Evolutionary conservation across 2,888 invertebrate genomes (phyloP), one percentile per base, ranked within the genome.

Genomic region (Blastobasis lacticolella): DNA sequence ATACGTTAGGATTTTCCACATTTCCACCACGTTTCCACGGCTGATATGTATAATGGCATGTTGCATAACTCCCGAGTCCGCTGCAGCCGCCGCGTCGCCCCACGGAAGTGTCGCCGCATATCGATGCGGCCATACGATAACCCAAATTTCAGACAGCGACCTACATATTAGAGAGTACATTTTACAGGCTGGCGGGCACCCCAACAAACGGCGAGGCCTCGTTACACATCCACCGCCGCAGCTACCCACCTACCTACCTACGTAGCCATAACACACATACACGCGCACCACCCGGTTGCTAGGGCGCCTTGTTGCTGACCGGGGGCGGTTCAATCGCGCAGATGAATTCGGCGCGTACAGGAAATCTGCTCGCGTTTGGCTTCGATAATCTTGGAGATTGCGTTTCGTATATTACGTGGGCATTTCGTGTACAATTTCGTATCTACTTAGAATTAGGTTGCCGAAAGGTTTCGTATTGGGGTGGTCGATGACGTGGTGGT

Each of bases 71-170:
- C 61, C 68, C 71, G 70, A 74, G 74, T 8, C 72, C 67, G 69
- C 69, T 78, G 81, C 77, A 75, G 73, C 80, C 75, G 69, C 75
- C 67, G 74, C 71, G 73, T 73, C 66, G 69, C 75, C 69, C 73
- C 65, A 66, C 75, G 81, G 83, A 83, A 82, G 79, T 74, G 79
- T 81, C 40, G 49, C 43, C 79, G 76, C 78, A 79, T 83, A 85
- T 85, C 82, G 82, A 83, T 78, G 78, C 79, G 83, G 70, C 75
- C 75, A 64, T 75, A 78, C 79, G 83, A 83, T 86, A 86, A 86
- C 87, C 86, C 81, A 85, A 85, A 87, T 87, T 75, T 81, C 77
- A 75, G 78, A 74, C 71, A 70, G 71, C 83, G 85, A 84, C 86
- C 86, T 82, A 87, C 80, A 85, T 85, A 82, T 78, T 75, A 81